Evolutionary conservation across 2,113 vertebrate genomes (phyloP).

Genomic region (Gymnogyps californianus): DNA sequence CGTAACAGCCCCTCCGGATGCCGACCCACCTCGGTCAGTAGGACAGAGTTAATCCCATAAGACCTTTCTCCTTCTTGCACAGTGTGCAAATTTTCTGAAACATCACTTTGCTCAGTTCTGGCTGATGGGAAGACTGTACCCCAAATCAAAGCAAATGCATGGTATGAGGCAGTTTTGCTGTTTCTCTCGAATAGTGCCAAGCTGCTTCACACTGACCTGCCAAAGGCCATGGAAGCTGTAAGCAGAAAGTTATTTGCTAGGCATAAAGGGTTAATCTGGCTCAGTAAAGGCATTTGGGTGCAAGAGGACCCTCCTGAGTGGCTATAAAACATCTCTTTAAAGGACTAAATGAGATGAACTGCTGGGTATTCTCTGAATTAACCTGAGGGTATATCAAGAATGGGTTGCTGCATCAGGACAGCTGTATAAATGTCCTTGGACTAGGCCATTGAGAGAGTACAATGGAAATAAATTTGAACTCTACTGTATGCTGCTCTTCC

Average conservation of each 20-base stretch:
- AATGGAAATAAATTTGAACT: background rate
- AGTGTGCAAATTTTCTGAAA: background rate
- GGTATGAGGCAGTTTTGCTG: background rate
- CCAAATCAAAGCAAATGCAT: background rate
- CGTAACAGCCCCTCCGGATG: background rate
- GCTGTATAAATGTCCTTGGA: background rate
- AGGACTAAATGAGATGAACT: background rate
- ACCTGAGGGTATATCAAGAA: background rate
- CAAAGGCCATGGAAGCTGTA: background rate
- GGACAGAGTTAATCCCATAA: background rate
- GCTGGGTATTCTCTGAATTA: background rate
- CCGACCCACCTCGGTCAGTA: rapidly evolving
- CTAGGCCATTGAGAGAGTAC: background rate
- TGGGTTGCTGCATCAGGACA: background rate
- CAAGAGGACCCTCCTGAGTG: background rate
- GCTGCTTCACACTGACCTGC: background rate
- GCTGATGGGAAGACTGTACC: background rate
- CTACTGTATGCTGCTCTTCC: background rate
- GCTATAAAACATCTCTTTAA: background rate
- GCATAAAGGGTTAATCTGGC: background rate
- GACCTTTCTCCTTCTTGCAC: background rate
- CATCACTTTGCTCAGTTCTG: background rate
- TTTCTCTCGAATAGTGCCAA: background rate
- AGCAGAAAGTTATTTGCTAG: background rate
- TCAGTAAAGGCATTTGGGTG: background rate